Evolutionary conservation across 1,140 invertebrate species (phyloP).

Genomic region (Pectinophora gossypiella): DNA sequence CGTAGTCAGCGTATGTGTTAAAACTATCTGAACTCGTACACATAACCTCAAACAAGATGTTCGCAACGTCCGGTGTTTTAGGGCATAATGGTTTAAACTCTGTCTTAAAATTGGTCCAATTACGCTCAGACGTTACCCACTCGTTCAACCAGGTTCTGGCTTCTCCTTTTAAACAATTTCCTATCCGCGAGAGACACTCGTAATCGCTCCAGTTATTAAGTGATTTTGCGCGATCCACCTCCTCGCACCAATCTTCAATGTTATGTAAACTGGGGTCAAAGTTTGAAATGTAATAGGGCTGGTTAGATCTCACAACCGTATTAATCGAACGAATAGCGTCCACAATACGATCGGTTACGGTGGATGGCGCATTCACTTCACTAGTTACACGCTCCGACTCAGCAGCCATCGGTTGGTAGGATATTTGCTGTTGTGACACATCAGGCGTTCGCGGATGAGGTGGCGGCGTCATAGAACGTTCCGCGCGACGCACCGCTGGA

Average conservation of each 20-base stretch:
- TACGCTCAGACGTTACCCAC: constrained; percentile 15
- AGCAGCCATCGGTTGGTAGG: too few species aligned
- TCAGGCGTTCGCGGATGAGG: background rate
- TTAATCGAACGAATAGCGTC: constrained; percentile 2
- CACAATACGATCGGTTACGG: constrained; percentile 11
- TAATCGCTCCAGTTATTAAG: constrained; percentile 11
- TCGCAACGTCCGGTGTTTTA: constrained; percentile 4
- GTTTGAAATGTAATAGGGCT: too few species aligned
- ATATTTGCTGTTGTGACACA: too few species aligned
- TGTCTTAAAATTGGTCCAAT: constrained; percentile 15
- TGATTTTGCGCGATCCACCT: constrained; percentile 8
- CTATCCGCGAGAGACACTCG: constrained; percentile 15
- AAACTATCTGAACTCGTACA: constrained; percentile 9
- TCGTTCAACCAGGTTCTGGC: constrained; percentile 16
- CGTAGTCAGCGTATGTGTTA: constrained; percentile 14
- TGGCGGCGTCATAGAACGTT: background rate
- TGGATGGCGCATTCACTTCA: too few species aligned
- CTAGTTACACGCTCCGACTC: too few species aligned
- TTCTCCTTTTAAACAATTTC: constrained; percentile 13
- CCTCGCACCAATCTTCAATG: constrained; percentile 16
- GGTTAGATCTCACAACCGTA: constrained; percentile 4
- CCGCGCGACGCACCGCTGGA: too few species aligned
- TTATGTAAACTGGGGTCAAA: too few species aligned
- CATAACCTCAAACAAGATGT: constrained; percentile 16
- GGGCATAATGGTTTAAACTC: constrained; percentile 16